Base-by-base conservation (phyloP, 2,888 invertebrate species). In the Lysandra bellargus region DNA sequence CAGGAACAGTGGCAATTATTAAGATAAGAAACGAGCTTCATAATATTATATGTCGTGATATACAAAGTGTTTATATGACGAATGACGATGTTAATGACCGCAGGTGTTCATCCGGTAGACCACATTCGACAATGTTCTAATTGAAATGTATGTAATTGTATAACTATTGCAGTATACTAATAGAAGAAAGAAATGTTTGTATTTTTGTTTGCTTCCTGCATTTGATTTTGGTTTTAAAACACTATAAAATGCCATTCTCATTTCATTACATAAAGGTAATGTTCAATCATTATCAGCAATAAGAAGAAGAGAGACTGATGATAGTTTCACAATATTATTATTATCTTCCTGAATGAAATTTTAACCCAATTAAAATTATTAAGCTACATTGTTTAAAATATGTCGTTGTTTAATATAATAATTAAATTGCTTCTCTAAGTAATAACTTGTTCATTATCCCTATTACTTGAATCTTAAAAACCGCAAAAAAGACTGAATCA, bases 91-190 rank as follows among this genome's bases (percentile, higher is more conserved):
- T 81, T 80, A 83, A 80, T 53, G 30, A 83, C 81, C 90, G 90
- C 93, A 94, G 93, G 94, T 94, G 94, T 87, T 89, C 94, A 92
- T 93, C 94, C 93, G 93, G 92, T 88, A 86, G 12, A 0, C 84
- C 85, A 73, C 60, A 79, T 73, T 73, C 87, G 89, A 86, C 83
- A 85, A 88, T 57, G 57, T 57, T 57, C 14, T 49, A 49, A 49
- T 49, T 49, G 9, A 49, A 49, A 49, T 49, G 44, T 49, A 49
- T 49, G 2, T 49, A 9, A 9, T 49, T 49, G 49, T 49, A 44
- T 40, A 44, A 44, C 44, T 44, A 44, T 12, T 49, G 0, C 44
- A 44, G 44, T 44, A 44, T 44, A 44, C 44, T 7, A 49, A 49
- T 44, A 7, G 7, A 7, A 44, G 44, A 44, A 44, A 44, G 44